Conservation (phyloP, 2,888 invertebrate genomes). For the Lepetodrilus schrolli region DNA sequence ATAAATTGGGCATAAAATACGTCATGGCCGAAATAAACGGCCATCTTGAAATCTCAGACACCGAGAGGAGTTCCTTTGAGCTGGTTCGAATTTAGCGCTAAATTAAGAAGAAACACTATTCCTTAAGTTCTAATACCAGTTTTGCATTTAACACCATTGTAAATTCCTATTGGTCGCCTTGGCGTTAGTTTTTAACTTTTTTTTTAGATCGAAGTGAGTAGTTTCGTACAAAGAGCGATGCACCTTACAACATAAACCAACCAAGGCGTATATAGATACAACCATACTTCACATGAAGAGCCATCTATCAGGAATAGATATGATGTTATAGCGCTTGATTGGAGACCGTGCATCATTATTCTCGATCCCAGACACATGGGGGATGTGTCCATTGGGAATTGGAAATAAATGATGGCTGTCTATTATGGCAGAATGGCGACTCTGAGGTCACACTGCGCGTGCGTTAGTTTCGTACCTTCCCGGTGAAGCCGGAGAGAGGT, state of each 20-base stretch:
- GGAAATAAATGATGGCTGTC: slow-evolving; percentile 26
- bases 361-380: slow-evolving; percentile 14
- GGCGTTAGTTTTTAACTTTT: no score
- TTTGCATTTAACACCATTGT: no score
- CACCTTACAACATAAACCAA: no score
- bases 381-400: neutral
- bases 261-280: no score
- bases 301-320: slow-evolving; percentile 28
- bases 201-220: no score
- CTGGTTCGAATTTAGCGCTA: neutral
- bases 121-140: no score
- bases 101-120: no score
- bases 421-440: slow-evolving; percentile 5
- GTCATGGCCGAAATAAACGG: slow-evolving; percentile 1
- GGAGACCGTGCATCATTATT: neutral
- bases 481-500: neutral
- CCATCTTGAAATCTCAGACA: neutral
- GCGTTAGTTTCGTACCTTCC: neutral
- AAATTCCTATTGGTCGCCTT: no score
- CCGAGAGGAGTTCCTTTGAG: neutral
- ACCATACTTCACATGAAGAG: no score
- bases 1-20: slow-evolving; percentile 1
- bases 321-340: slow-evolving; percentile 19
- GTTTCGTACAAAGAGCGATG: no score
- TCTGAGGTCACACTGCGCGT: neutral